Conservation (phyloP, 2,888 invertebrate genomes). For the Drosophila buzzatii region DNA sequence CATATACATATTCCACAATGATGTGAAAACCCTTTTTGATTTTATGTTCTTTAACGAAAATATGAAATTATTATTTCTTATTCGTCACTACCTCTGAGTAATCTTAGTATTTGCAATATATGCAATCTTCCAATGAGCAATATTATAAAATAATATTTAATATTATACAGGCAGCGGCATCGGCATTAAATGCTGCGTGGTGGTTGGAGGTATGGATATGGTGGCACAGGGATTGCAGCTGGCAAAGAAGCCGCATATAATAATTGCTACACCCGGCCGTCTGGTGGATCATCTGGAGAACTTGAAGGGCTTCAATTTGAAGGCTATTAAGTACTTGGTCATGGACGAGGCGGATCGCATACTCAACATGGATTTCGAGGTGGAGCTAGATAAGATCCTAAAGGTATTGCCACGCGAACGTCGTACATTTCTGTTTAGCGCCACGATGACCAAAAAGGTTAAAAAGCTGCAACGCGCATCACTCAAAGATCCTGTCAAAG, state of each 20-base stretch:
- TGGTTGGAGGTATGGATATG: constrained; percentile 99
- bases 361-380: constrained; percentile 99
- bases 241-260: constrained; percentile 98
- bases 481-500: constrained; percentile 96
- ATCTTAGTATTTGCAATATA: background rate
- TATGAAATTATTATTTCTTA: constrained; percentile 76
- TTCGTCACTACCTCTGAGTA: constrained; percentile 85
- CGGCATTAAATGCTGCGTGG: constrained; percentile 97
- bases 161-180: constrained; percentile 90
- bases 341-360: constrained; percentile 99
- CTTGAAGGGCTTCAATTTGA: constrained; percentile 98
- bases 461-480: constrained; percentile 98
- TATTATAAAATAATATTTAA: background rate
- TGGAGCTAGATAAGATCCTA: constrained; percentile 98
- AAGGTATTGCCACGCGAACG: constrained; percentile 95
- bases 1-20: constrained; percentile 54
- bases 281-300: constrained; percentile 98
- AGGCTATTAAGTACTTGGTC: constrained; percentile 95
- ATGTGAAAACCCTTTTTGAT: constrained; percentile 76
- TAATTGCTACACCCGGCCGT: constrained; percentile 98
- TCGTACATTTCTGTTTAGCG: constrained; percentile 97
- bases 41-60: constrained; percentile 63
- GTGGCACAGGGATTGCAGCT: constrained; percentile 95
- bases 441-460: constrained; percentile 99
- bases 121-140: background rate